A percentile compares a stretch with the other conserved stretches of the same genome.
These are phyloP conservation scores for Actinernus sp. DNA, from an alignment of 92 coral and sea anemone species.

Conservation along the genomic window DNA sequence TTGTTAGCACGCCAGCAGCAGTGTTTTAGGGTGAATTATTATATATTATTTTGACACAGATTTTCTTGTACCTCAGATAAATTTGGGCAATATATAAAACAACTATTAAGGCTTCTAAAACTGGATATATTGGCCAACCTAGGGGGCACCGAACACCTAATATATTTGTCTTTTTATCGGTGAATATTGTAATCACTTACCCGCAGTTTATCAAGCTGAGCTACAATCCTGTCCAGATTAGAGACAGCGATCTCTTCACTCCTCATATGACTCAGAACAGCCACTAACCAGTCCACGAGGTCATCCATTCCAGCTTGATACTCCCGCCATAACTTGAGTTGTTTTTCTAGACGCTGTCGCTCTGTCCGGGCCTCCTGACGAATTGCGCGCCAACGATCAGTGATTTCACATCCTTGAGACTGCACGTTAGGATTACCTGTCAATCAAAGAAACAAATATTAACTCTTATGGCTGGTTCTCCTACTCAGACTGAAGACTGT, in stretches of 20 bases:
- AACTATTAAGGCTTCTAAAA: too few relatives aligned
- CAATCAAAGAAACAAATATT: too few relatives aligned
- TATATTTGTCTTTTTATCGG: neutral
- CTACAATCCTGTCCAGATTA: slow-evolving; percentile 75
- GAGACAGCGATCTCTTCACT: slow-evolving; percentile 61
- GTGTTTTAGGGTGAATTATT: too few relatives aligned
- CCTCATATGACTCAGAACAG: slow-evolving; percentile 66
- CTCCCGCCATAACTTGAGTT: slow-evolving; percentile 83
- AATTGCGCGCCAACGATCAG: slow-evolving; percentile 84
- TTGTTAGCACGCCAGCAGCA: too few relatives aligned
- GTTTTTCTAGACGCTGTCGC: slow-evolving; percentile 85
- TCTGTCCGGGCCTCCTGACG: slow-evolving; percentile 83
- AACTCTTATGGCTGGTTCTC: too few relatives aligned
- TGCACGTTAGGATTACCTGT: slow-evolving; percentile 75
- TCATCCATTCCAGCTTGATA: slow-evolving; percentile 93
- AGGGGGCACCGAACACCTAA: too few relatives aligned
- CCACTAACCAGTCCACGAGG: slow-evolving; percentile 80
- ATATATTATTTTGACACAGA: too few relatives aligned
- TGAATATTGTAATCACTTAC: slow-evolving; percentile 37
- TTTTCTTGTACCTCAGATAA: too few relatives aligned
- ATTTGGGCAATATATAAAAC: too few relatives aligned
- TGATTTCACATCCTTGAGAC: slow-evolving; percentile 60
- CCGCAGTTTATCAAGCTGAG: slow-evolving; percentile 73
- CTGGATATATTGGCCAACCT: too few relatives aligned
- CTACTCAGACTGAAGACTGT: too few relatives aligned